Conservation (phyloP, 92 coral and sea anemone species). For the Zoanthus solanderi region DNA sequence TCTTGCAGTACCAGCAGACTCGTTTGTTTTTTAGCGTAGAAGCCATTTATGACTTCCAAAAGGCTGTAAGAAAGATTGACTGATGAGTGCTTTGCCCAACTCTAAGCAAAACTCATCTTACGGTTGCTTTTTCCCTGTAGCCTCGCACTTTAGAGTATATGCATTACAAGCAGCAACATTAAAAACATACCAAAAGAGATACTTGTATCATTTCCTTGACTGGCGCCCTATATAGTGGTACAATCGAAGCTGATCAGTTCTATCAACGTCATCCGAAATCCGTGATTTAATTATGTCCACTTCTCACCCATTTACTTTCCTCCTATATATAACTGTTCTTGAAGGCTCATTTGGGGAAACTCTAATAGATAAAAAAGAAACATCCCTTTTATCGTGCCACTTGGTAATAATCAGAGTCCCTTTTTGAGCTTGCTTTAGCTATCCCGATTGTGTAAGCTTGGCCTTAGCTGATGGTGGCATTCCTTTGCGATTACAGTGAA, state of each 20-base stretch:
- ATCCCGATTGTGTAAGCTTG: slow-evolving; percentile 28
- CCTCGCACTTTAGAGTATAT: slow-evolving; percentile 49
- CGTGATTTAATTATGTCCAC: slow-evolving; percentile 31
- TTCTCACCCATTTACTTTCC: slow-evolving; percentile 37
- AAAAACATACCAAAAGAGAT: slow-evolving; percentile 65
- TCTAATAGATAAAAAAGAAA: slow-evolving; percentile 50
- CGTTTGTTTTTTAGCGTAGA: slow-evolving; percentile 10
- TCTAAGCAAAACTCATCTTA: neutral
- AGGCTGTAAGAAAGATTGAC: neutral
- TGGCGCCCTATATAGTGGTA: slow-evolving; percentile 57
- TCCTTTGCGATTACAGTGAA: slow-evolving; percentile 49
- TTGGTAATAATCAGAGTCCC: slow-evolving; percentile 52
- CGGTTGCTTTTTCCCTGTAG: slow-evolving; percentile 48
- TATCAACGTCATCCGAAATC: slow-evolving; percentile 45
- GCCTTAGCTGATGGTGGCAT: slow-evolving; percentile 49
- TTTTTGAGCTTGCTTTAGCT: slow-evolving; percentile 21
- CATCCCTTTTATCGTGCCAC: slow-evolving; percentile 73
- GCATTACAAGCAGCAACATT: slow-evolving; percentile 60
- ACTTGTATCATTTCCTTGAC: slow-evolving; percentile 64
- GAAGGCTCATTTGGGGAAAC: slow-evolving; percentile 59
- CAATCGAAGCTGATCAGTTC: slow-evolving; percentile 50
- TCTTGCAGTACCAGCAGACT: slow-evolving; percentile 10
- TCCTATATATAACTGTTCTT: slow-evolving; percentile 8
- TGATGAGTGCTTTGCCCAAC: neutral
- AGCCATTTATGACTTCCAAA: slow-evolving; percentile 29